Evolutionary conservation across 1,140 invertebrate species (phyloP).

Genomic region (Oscheius sp.): DNA sequence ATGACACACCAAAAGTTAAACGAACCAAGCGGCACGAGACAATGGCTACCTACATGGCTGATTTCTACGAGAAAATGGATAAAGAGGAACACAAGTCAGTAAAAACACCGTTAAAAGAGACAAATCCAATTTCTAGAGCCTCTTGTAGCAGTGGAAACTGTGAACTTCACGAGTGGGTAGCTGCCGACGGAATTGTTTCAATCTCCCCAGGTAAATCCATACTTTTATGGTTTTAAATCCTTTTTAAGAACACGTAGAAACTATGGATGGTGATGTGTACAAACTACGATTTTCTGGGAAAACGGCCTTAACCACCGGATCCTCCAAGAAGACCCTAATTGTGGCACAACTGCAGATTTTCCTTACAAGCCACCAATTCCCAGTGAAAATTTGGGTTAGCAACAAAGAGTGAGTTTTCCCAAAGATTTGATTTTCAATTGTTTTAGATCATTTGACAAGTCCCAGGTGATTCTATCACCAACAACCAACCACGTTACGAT

Average conservation of each 20-base stretch:
- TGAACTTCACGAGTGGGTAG: slow-evolving; percentile 3
- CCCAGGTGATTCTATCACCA: not conserved
- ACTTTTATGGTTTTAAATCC: not conserved
- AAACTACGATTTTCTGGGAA: not conserved
- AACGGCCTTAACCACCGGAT: not conserved
- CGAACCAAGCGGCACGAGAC: slow-evolving; percentile 1
- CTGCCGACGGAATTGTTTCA: not conserved
- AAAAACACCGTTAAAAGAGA: not conserved
- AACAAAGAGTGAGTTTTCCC: not conserved
- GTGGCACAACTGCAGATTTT: not conserved
- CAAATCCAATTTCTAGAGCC: not conserved
- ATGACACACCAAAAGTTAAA: not conserved
- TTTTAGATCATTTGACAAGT: not conserved
- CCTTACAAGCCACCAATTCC: not conserved
- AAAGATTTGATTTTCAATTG: not conserved
- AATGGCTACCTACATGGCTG: slow-evolving; percentile 10
- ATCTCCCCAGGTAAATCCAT: not conserved
- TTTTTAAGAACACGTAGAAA: not conserved
- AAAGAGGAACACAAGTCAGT: slow-evolving; percentile 6
- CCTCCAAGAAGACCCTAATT: not conserved
- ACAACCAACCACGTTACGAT: not conserved
- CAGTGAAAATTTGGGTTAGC: not conserved
- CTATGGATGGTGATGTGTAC: not conserved
- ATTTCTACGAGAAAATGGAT: not conserved
- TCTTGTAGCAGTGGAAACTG: not conserved